These are phyloP conservation scores for Drosophila sturtevanti DNA, from an alignment of 1,140 invertebrate genomes.

Conservation along the genomic window DNA sequence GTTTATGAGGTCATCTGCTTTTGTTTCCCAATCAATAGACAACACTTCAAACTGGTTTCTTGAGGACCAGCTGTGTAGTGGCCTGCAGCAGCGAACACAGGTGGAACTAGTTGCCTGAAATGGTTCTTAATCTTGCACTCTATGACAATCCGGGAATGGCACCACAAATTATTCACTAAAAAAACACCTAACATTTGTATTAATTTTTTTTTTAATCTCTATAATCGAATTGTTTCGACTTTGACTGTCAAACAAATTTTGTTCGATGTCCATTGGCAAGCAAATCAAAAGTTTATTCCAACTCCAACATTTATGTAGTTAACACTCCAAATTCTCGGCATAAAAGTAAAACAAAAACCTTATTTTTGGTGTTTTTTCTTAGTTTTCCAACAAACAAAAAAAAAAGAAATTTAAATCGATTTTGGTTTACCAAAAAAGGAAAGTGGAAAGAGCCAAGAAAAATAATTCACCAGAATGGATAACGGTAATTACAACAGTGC, in stretches of 20 bases:
- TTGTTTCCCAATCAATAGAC: slow-evolving; percentile 32
- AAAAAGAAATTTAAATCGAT: not conserved
- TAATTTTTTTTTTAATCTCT: not conserved
- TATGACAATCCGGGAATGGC: not conserved
- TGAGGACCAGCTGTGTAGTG: not conserved
- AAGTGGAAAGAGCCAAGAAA: not conserved
- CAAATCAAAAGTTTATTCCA: slow-evolving; percentile 24
- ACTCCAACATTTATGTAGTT: slow-evolving; percentile 21
- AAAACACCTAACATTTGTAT: not conserved
- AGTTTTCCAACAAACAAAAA: not conserved
- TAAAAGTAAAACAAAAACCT: slow-evolving; percentile 31
- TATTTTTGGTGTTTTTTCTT: not conserved
- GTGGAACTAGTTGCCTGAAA: not conserved
- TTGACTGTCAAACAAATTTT: not conserved
- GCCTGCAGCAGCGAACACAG: slow-evolving; percentile 3
- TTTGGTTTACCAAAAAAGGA: slow-evolving; percentile 23
- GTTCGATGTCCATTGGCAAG: not conserved
- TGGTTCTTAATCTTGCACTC: not conserved
- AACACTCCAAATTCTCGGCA: slow-evolving; percentile 23
- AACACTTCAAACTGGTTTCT: slow-evolving; percentile 37
- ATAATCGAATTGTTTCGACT: not conserved
- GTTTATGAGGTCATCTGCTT: slow-evolving; percentile 73
- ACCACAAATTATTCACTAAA: not conserved
- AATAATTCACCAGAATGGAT: slow-evolving; percentile 28
- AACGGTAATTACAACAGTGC: slow-evolving; percentile 37